phyloP scores from a whole-genome alignment of 1,140 invertebrate genomes.

The Sinonovacula constricta region DNA sequence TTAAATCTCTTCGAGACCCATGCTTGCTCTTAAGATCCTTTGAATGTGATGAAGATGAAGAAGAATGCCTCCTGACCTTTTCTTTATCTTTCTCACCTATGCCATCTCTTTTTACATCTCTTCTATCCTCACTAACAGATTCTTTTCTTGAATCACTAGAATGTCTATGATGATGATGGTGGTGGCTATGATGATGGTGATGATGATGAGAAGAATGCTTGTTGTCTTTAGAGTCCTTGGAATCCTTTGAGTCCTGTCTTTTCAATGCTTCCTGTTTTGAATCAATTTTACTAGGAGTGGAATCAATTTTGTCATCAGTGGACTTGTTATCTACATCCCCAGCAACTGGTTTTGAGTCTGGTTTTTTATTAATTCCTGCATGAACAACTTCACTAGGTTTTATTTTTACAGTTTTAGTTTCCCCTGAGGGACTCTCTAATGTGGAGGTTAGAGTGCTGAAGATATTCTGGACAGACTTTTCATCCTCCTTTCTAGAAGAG shows the following conservation, averaged over 20 bases:
- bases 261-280: background rate
- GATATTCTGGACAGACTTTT: too few species aligned
- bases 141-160: conserved; percentile 23
- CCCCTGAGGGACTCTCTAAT: too few species aligned
- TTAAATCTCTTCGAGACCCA: conserved; percentile 13
- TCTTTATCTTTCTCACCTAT: too few species aligned
- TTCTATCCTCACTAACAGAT: conserved; percentile 13
- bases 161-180: conserved; percentile 12
- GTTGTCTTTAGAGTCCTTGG: conserved; percentile 5
- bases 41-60: conserved; percentile 1
- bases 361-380: too few species aligned
- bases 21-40: conserved; percentile 17
- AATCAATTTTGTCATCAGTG: too few species aligned
- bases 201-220: conserved; percentile 25
- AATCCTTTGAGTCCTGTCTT: conserved; percentile 12
- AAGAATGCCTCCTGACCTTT: background rate
- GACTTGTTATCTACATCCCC: too few species aligned
- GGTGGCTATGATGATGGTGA: conserved; percentile 33
- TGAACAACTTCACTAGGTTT: too few species aligned
- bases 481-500: too few species aligned
- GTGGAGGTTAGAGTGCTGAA: too few species aligned
- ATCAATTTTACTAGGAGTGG: background rate
- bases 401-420: too few species aligned
- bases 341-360: too few species aligned
- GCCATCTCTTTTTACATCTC: too few species aligned